These are phyloP conservation scores for Trissoscelio sp. DNA, from an alignment of 2,888 invertebrate genomes.

Conservation along the genomic window DNA sequence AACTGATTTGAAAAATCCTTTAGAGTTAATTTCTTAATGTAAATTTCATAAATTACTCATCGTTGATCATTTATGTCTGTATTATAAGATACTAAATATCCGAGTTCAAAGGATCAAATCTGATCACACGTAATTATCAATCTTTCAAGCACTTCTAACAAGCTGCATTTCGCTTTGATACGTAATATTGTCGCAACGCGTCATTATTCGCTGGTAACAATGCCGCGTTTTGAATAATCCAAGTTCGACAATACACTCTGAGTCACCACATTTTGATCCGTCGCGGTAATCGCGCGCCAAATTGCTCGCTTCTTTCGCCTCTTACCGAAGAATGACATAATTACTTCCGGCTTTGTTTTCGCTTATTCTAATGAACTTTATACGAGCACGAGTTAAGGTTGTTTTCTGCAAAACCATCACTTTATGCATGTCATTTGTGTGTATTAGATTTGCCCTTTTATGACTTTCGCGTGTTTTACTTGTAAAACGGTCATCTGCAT, in stretches of 20 bases:
- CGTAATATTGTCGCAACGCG: conserved; percentile 51
- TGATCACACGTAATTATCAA: conserved; percentile 59
- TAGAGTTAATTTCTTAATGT: too few relatives aligned
- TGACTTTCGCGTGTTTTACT: conserved; percentile 5
- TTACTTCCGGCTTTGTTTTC: conserved; percentile 46
- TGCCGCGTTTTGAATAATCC: conserved; percentile 61
- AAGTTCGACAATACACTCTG: conserved; percentile 52
- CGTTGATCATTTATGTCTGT: too few relatives aligned
- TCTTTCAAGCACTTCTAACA: conserved; percentile 42
- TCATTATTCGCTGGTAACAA: conserved; percentile 62
- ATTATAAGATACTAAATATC: too few relatives aligned
- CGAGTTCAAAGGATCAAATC: too few relatives aligned
- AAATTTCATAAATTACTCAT: too few relatives aligned
- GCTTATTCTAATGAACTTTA: conserved; percentile 30
- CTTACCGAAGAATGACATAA: conserved; percentile 36
- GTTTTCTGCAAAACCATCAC: conserved; percentile 5
- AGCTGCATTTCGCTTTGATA: conserved; percentile 57
- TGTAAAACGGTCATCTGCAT: conserved; percentile 4
- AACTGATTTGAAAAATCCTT: too few relatives aligned
- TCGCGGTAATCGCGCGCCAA: conserved; percentile 29
- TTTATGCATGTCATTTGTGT: neutral
- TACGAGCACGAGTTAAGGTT: conserved; percentile 2
- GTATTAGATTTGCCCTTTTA: conserved; percentile 8
- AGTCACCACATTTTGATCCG: conserved; percentile 56
- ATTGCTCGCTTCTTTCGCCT: conserved; percentile 43